Percentiles rank a stretch among this genome's conserved stretches.
phyloP scores from a whole-genome alignment of 2,113 vertebrate genomes.

The Oryzias melastigma region DNA sequence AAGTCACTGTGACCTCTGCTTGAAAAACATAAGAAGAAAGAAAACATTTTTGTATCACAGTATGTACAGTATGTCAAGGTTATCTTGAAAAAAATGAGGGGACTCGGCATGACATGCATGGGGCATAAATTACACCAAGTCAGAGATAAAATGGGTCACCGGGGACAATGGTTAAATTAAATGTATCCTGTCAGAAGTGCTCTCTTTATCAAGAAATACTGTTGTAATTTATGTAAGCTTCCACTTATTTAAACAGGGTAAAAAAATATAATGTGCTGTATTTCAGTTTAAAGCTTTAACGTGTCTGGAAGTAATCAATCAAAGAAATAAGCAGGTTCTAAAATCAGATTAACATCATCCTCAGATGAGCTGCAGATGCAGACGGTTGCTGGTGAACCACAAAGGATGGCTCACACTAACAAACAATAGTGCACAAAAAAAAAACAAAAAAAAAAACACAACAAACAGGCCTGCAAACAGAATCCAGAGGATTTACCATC shows the following conservation, averaged over 20 bases:
- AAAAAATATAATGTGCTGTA: no score
- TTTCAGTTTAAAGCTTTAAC: no score
- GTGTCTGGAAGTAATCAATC: no score
- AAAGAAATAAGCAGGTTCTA: no score
- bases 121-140: conserved; percentile 24
- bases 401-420: background rate
- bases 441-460: background rate
- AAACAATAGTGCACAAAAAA: background rate
- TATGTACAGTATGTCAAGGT: conserved; percentile 14
- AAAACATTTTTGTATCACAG: conserved; percentile 20
- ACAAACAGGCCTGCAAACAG: background rate
- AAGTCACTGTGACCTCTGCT: conserved; percentile 33
- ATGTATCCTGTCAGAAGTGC: background rate
- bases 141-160: conserved; percentile 11
- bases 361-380: no score
- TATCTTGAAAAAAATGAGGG: conserved; percentile 4
- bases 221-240: no score
- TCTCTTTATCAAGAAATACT: background rate
- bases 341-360: no score
- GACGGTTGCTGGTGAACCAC: no score
- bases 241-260: no score
- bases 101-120: conserved; percentile 10
- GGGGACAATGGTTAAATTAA: background rate
- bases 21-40: conserved; percentile 37
- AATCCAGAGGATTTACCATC: background rate